These are phyloP conservation scores for Latrodectus elegans DNA, from an alignment of 2,888 invertebrate species.

Conservation along the genomic window DNA sequence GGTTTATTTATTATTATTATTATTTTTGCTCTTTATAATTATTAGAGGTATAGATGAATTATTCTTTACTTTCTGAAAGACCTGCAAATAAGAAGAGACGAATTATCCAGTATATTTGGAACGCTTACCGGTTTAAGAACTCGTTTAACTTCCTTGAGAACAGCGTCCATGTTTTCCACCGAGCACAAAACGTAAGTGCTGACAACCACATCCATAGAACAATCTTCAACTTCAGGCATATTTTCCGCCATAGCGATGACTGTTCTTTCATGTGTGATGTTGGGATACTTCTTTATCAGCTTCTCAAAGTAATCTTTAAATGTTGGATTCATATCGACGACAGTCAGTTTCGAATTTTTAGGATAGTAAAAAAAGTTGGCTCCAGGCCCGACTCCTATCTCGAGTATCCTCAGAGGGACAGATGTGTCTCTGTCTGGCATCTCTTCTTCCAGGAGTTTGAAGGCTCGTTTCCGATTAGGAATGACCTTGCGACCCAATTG, in stretches of 20 bases:
- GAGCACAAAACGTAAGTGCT: slow-evolving; percentile 73
- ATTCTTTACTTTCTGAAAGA: too few species aligned
- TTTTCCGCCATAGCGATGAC: slow-evolving; percentile 71
- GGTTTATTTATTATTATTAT: too few species aligned
- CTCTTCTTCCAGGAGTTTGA: too few species aligned
- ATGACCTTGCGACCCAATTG: too few species aligned
- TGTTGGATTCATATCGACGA: slow-evolving; percentile 71
- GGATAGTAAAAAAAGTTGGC: slow-evolving; percentile 72
- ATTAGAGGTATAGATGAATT: neutral
- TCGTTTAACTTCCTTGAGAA: slow-evolving; percentile 72
- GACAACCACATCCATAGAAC: slow-evolving; percentile 73
- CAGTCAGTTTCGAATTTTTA: slow-evolving; percentile 69
- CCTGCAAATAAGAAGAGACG: neutral
- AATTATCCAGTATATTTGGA: neutral
- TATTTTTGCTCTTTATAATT: too few species aligned
- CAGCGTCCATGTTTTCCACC: slow-evolving; percentile 71
- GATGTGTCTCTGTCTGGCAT: neutral
- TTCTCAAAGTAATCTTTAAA: slow-evolving; percentile 70
- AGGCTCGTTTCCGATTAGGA: too few species aligned
- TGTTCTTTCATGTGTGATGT: slow-evolving; percentile 67
- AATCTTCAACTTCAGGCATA: slow-evolving; percentile 71
- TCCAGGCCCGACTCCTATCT: slow-evolving; percentile 70
- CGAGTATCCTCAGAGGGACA: slow-evolving; percentile 67
- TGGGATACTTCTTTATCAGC: slow-evolving; percentile 48
- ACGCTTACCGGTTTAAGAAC: slow-evolving; percentile 72